Percentiles rank a stretch among this genome's conserved stretches.
These are phyloP conservation scores for Gymnothorax javanicus DNA, from an alignment of 2,797 vertebrate species.

Conservation along the genomic window DNA sequence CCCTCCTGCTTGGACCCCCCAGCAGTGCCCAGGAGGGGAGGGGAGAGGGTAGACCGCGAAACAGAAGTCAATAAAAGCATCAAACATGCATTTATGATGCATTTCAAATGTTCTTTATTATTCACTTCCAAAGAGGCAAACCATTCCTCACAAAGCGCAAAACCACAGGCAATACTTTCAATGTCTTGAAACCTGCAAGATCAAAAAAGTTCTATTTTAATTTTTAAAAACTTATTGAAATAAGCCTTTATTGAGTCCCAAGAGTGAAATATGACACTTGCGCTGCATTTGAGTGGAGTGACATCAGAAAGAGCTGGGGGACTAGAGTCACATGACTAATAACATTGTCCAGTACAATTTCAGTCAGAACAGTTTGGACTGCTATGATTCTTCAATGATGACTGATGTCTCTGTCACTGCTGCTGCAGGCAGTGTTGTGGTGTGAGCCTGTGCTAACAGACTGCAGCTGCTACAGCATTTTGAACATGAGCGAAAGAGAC, in stretches of 20 bases:
- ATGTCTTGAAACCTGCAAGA: constrained; percentile 76
- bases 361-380: neutral
- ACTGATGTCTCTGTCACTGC: neutral
- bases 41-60: neutral
- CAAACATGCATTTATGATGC: neutral
- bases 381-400: neutral
- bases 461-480: neutral
- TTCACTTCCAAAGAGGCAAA: constrained; percentile 12
- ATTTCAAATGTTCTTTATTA: neutral
- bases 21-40: neutral
- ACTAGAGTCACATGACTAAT: neutral
- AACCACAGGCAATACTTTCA: constrained; percentile 30
- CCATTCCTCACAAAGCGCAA: neutral
- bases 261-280: too few relatives aligned
- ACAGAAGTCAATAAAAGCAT: neutral
- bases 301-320: too few relatives aligned
- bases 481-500: neutral
- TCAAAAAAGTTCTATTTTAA: constrained; percentile 22
- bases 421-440: neutral
- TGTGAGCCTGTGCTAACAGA: neutral
- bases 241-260: too few relatives aligned
- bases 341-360: neutral
- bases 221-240: neutral
- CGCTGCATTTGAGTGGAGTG: too few relatives aligned
- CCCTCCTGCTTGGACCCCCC: neutral